Percentiles rank a stretch among this genome's conserved stretches.
These are phyloP conservation scores for Lophotis ruficrista DNA, from an alignment of 2,113 vertebrate genomes.

Conservation along the genomic window DNA sequence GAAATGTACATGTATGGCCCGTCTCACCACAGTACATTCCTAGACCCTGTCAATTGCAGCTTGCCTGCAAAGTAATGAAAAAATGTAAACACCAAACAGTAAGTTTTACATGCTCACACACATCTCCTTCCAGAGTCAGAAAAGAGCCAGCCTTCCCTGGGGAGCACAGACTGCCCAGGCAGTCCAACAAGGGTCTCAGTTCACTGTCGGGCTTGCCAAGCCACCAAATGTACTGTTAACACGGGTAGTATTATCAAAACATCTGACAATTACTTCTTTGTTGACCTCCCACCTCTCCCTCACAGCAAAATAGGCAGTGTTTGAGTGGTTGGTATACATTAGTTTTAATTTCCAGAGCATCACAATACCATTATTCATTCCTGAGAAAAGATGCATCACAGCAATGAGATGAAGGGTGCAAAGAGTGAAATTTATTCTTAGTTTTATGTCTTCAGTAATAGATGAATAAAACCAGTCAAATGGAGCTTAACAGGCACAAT, in stretches of 20 bases:
- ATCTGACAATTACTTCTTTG: neutral
- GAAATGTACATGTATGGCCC: fast-evolving
- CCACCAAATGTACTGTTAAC: neutral
- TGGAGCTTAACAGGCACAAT: neutral
- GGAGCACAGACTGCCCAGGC: neutral
- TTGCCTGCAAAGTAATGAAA: neutral
- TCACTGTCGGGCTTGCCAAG: neutral
- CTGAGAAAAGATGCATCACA: neutral
- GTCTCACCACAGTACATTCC: neutral
- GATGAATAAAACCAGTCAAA: neutral
- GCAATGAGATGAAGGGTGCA: neutral
- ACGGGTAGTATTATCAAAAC: neutral
- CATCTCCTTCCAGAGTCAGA: neutral
- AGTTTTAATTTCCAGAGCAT: neutral
- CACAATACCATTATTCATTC: neutral
- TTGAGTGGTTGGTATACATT: neutral
- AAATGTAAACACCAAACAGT: neutral
- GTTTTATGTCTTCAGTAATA: neutral
- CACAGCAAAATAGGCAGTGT: neutral
- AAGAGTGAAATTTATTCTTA: neutral
- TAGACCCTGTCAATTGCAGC: neutral
- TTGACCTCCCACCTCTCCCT: neutral
- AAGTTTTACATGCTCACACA: neutral
- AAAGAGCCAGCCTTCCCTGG: neutral
- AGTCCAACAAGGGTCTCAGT: neutral